These are phyloP conservation scores for Camponotus pennsylvanicus DNA, from an alignment of 1,140 invertebrate genomes.

Conservation along the genomic window DNA sequence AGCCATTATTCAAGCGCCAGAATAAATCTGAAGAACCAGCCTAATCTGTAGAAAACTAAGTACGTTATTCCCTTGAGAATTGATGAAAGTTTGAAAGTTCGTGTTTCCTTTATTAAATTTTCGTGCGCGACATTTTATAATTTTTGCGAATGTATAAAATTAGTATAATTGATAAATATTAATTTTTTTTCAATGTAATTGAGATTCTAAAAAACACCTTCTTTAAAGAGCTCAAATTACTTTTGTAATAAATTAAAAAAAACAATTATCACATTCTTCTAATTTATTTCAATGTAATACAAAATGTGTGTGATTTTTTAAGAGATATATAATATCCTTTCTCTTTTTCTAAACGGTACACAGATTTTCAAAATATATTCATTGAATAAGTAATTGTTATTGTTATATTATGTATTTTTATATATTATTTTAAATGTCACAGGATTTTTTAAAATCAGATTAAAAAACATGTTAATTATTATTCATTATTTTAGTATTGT, in stretches of 20 bases:
- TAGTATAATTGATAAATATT: neutral
- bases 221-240: neutral
- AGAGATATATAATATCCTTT: neutral
- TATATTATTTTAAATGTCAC: neutral
- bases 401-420: no score
- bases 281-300: neutral
- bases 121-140: neutral
- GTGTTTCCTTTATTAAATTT: constrained; percentile 5
- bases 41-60: constrained; percentile 11
- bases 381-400: neutral
- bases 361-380: neutral
- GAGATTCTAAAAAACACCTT: neutral
- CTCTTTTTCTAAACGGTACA: neutral
- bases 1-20: neutral
- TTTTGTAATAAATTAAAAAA: neutral
- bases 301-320: neutral
- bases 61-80: neutral
- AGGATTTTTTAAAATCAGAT: neutral
- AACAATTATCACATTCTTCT: no score
- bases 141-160: constrained; percentile 3
- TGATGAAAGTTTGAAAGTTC: constrained; percentile 6
- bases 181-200: neutral
- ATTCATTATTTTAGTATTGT: neutral
- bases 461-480: neutral
- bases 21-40: neutral